Conservation (phyloP, 2,797 vertebrate genomes). For the Ctenopoma kingsleyae region DNA sequence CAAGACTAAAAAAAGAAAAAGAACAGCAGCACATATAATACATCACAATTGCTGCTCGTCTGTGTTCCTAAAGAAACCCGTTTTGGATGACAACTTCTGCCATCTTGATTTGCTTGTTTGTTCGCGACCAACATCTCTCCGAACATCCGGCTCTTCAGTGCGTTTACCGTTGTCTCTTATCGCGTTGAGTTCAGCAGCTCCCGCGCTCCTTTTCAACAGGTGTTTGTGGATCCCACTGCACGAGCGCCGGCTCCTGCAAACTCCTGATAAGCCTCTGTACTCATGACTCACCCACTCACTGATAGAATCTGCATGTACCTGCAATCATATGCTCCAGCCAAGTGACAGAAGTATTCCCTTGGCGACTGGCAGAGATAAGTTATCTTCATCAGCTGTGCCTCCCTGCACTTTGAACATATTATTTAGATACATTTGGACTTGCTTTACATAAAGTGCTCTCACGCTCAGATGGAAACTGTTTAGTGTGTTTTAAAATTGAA, state of each 20-base stretch:
- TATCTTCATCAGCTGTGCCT: constrained; percentile 67
- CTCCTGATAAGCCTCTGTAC: constrained; percentile 71
- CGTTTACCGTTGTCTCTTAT: constrained; percentile 50
- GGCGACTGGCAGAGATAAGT: constrained; percentile 55
- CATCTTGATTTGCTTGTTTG: constrained; percentile 1
- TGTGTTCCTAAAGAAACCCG: constrained; percentile 38
- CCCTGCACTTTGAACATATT: constrained; percentile 65
- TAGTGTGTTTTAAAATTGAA: constrained; percentile 53
- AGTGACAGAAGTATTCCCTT: constrained; percentile 69
- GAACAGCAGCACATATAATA: constrained; percentile 17
- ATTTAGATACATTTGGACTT: constrained; percentile 67
- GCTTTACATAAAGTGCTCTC: constrained; percentile 53
- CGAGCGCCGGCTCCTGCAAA: constrained; percentile 63
- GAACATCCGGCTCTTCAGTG: constrained; percentile 14
- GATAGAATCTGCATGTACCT: constrained; percentile 77
- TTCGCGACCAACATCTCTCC: constrained; percentile 19
- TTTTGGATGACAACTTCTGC: constrained; percentile 34
- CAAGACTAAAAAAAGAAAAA: constrained; percentile 24
- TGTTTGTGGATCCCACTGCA: constrained; percentile 57
- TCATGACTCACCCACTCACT: constrained; percentile 23
- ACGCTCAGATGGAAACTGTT: constrained; percentile 31
- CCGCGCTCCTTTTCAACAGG: constrained; percentile 67
- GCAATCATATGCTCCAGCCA: constrained; percentile 65
- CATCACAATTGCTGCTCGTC: constrained; percentile 7
- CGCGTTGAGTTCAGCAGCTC: constrained; percentile 47